Conservation (phyloP, 2,888 invertebrate genomes). For the Eretmocerus hayati region DNA sequence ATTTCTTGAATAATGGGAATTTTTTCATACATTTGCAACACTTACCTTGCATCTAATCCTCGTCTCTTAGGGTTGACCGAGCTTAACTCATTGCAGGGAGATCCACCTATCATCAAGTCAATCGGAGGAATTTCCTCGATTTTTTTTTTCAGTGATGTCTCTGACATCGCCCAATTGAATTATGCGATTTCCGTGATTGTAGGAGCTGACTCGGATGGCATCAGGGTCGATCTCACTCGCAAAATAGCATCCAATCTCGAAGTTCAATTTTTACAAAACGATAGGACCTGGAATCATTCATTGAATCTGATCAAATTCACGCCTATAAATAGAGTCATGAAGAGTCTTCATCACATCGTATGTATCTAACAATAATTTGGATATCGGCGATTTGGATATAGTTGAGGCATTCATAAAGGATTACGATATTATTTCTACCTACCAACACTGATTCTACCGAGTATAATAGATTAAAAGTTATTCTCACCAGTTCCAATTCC, state of each 20-base stretch:
- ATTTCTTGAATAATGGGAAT: too few relatives aligned
- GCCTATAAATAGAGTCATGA: too few relatives aligned
- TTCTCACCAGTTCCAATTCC: conserved; percentile 53
- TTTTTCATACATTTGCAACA: too few relatives aligned
- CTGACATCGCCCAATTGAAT: conserved; percentile 49
- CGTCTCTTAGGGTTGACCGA: conserved; percentile 52
- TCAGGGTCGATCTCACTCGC: conserved; percentile 51
- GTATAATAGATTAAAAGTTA: too few relatives aligned
- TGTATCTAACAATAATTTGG: too few relatives aligned
- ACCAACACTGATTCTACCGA: too few relatives aligned
- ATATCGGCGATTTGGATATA: too few relatives aligned
- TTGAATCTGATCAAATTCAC: not conserved
- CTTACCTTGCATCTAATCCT: conserved; percentile 50
- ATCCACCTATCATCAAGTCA: conserved; percentile 56
- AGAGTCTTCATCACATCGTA: too few relatives aligned
- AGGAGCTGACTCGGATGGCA: conserved; percentile 47
- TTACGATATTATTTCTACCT: too few relatives aligned
- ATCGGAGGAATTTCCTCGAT: conserved; percentile 48
- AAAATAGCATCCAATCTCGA: conserved; percentile 50
- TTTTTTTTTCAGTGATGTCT: conserved; percentile 39
- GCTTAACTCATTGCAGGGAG: conserved; percentile 57
- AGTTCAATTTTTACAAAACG: conserved; percentile 46
- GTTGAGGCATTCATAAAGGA: too few relatives aligned
- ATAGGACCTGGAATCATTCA: conserved; percentile 46
- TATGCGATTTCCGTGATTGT: conserved; percentile 45